phyloP scores from a whole-genome alignment of 2,797 vertebrate genomes.

The Zalophus californianus region DNA sequence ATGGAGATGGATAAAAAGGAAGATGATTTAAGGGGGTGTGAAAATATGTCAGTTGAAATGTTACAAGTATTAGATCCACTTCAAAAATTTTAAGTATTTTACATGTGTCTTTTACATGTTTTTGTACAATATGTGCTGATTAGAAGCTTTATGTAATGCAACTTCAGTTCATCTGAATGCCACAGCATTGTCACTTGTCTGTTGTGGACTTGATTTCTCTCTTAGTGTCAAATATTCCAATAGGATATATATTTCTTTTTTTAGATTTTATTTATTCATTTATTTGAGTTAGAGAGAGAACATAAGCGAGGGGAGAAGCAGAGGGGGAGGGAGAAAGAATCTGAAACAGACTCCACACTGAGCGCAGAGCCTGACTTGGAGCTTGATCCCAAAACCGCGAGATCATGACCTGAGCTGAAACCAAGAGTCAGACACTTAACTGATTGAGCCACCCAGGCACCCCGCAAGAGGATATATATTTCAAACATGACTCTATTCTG shows the following conservation, averaged over 20 bases:
- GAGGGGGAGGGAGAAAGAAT: neutral
- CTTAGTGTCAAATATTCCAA: neutral
- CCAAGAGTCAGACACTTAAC: neutral
- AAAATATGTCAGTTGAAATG: neutral
- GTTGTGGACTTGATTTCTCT: neutral
- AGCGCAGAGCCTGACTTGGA: neutral
- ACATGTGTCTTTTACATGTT: neutral
- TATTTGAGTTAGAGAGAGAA: neutral
- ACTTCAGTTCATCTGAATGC: neutral
- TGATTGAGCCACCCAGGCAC: neutral
- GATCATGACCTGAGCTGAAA: neutral
- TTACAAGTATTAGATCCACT: neutral
- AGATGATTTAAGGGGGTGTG: neutral
- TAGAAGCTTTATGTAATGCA: neutral
- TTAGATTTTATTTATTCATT: neutral
- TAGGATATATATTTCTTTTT: neutral
- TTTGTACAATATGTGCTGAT: neutral
- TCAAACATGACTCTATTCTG: neutral
- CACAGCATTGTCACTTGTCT: neutral
- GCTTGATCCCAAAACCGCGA: neutral
- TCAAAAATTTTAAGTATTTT: neutral
- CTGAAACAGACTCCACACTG: neutral
- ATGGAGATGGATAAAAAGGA: neutral
- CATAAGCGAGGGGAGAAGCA: neutral
- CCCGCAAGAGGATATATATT: neutral